Evolutionary conservation across 2,113 vertebrate genomes (phyloP), one percentile per base, ranked within the genome.

Genomic region (Serinus canaria): DNA sequence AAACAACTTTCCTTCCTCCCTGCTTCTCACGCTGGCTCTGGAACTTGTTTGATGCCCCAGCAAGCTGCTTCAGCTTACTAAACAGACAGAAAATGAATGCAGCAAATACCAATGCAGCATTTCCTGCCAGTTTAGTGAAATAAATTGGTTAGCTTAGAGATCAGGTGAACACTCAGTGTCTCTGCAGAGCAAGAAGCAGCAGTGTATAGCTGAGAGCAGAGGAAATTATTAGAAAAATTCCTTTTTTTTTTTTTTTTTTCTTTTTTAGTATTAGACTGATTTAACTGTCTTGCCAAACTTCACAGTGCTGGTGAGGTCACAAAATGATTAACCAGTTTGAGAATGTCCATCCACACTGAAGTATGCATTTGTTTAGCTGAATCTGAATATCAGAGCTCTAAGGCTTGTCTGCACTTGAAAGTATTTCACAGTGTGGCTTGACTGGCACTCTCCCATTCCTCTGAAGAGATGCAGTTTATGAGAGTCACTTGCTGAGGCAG

Each of bases 401-500:
- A 72, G 73, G 30, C 47, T 92, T 87, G 67, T 87, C 76, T 67
- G 35, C 22, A 52, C 80, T 90, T 91, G 52, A 59, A 92, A 95
- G 56, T 75, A 44, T 87, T 94, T 92, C 64, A 80, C n/a, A 33
- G 20, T 47, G 47, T 89, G 76, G 35, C 63, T 95, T 76, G 72
- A 70, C 83, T 94, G 90, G 55, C 85, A 77, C 12, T 41, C 67
- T 95, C 88, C 69, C 47, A 41, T 81, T 73, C 19, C 63, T 90
- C 79, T 80, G 83, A 83, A 95, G 76, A 92, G 68, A 86, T 74
- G 68, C 50, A 58, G 30, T 90, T 92, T 83, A 63, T 86, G 22
- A 92, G 13, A 92, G 79, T 89, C 86, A 63, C 83, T 95, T 92
- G 83, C 68, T 95, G 87, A 96, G 83, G 70, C 49, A 94, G 83